Base-by-base conservation (phyloP, 2,113 vertebrate genomes). In the Cryptomyrus ogoouensis region DNA sequence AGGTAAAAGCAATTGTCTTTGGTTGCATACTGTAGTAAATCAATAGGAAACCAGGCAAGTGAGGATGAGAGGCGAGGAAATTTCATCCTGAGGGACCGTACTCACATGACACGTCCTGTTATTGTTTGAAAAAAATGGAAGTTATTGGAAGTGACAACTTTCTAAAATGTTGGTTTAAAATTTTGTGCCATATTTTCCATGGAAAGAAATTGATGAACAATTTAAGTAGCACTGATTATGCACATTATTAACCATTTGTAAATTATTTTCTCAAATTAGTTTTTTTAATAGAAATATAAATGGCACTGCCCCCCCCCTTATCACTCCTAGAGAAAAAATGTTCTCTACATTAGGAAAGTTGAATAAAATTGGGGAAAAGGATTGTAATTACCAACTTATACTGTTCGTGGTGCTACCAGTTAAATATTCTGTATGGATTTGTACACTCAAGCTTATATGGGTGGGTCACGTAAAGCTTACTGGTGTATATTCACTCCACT, bases 131-230 rank as follows among this genome's bases (percentile, higher is more conserved):
- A 87, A 52, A 87, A 52, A 50, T 35, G 85, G 17, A 84, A 47
- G 31, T 87, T 53, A 53, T 17, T 39, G 17, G 17, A 56, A 53
- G 50, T 87, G 44, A 87, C 31, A 27, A 2, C n/a, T 87, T 87
- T 87, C 13, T 87, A 87, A 52, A 87, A 56, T 31, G 24, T 53
- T 31, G 27, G 50, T 53, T 56, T 53, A 39, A 53, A 87, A 53
- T 87, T 70, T 87, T 87, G 85, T 87, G 85, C 85, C 85, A 87
- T 53, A 87, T 87, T 84, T 87, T 53, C 12, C 19, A 53, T 35
- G 35, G 21, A 49, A 49, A 21, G 27, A 21, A 19, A 87, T 27
- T 17, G 31, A 87, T 3, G 21, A 84, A 84, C 44, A 46, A 84
- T 47, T 84, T 84, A 84, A 47, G 83, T 84, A 84, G 83, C 47